Conservation (phyloP, 2,113 vertebrate species). For the Platycercus adscitus region DNA sequence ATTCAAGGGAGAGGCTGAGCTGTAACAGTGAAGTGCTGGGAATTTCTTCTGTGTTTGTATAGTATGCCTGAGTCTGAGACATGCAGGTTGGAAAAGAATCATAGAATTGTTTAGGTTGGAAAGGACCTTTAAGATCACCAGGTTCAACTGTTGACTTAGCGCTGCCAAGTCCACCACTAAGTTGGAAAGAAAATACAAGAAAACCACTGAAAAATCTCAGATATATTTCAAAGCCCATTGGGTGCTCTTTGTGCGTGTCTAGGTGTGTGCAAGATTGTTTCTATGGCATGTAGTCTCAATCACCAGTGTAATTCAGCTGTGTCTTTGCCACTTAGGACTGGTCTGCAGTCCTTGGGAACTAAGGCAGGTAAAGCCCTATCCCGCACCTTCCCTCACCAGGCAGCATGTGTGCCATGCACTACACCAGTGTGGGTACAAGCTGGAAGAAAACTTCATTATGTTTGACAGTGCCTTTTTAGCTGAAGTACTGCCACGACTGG, state of each 20-base stretch:
- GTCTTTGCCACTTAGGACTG: background rate
- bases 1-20: background rate
- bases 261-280: background rate
- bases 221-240: background rate
- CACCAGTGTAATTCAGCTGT: background rate
- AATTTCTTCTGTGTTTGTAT: background rate
- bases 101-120: background rate
- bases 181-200: background rate
- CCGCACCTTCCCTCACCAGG: background rate
- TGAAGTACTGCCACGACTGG: conserved; percentile 27
- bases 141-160: background rate
- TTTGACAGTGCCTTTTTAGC: conserved; percentile 36
- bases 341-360: background rate
- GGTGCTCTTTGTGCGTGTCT: background rate
- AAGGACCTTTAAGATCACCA: background rate
- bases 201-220: background rate
- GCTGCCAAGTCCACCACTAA: background rate
- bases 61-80: background rate
- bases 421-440: background rate
- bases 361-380: background rate
- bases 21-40: background rate
- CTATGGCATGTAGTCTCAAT: fast-evolving
- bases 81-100: background rate
- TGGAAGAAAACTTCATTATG: background rate
- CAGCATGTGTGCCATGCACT: fast-evolving